phyloP scores from a whole-genome alignment of 2,888 invertebrate genomes.

The Heterodera filipjevi region DNA sequence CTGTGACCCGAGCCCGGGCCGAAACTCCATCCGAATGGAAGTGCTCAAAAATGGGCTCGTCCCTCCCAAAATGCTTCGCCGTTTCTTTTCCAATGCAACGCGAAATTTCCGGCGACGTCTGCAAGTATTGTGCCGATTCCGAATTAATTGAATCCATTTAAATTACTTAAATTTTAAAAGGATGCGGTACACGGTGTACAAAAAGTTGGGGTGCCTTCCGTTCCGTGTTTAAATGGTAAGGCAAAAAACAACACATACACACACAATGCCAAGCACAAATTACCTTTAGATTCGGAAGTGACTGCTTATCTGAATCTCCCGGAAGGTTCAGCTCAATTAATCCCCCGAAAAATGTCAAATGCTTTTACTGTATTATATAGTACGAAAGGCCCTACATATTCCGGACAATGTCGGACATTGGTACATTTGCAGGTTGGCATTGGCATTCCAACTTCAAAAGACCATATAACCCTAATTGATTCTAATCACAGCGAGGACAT shows the following conservation, averaged over 20 bases:
- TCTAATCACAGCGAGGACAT: slow-evolving; percentile 53
- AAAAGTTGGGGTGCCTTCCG: slow-evolving; percentile 47
- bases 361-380: no score
- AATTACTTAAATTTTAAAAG: background rate
- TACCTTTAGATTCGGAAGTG: slow-evolving; percentile 53
- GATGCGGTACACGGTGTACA: background rate
- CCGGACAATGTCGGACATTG: slow-evolving; percentile 33
- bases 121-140: slow-evolving; percentile 17
- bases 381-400: slow-evolving; percentile 40
- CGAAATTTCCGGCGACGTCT: slow-evolving; percentile 24
- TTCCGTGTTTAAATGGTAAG: slow-evolving; percentile 59
- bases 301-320: slow-evolving; percentile 58
- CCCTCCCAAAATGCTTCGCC: slow-evolving; percentile 34
- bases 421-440: slow-evolving; percentile 34
- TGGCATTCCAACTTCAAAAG: background rate
- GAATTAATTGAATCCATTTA: background rate
- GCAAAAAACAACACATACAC: background rate
- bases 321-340: slow-evolving; percentile 9
- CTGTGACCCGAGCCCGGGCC: slow-evolving; percentile 57
- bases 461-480: slow-evolving; percentile 51
- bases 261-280: no score
- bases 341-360: background rate
- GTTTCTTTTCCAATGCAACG: slow-evolving; percentile 28
- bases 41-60: slow-evolving; percentile 49
- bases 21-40: slow-evolving; percentile 53